Percentiles rank a stretch among this genome's conserved stretches.
Evolutionary conservation across 2,797 vertebrate species (phyloP).

Genomic region (Gambusia yucatana): DNA sequence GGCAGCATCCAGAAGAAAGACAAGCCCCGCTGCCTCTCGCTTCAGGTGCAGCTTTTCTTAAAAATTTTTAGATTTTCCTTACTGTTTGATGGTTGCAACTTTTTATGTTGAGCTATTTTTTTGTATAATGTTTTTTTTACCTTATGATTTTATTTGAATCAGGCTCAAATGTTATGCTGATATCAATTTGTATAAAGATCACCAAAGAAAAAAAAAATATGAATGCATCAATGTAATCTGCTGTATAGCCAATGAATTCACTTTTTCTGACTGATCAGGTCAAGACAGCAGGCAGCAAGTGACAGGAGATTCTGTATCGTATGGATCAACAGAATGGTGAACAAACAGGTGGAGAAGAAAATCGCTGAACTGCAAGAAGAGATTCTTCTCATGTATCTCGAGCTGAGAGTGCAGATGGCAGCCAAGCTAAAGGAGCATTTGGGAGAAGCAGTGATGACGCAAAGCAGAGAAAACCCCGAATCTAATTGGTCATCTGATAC

Average conservation of each 20-base stretch:
- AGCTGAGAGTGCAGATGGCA: conserved; percentile 12
- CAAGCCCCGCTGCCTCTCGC: rapidly evolving
- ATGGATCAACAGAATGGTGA: conserved; percentile 31
- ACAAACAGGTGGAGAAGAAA: conserved; percentile 29
- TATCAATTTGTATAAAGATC: neutral
- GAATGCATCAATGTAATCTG: neutral
- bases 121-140: neutral
- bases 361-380: conserved; percentile 12
- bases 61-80: neutral
- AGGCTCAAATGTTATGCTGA: no score
- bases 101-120: neutral
- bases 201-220: neutral
- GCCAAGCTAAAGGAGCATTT: neutral
- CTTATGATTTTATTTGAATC: neutral
- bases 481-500: neutral
- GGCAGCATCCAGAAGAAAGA: conserved; percentile 1
- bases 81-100: neutral
- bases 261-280: neutral
- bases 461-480: neutral
- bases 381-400: neutral
- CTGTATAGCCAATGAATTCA: neutral
- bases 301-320: conserved; percentile 3
- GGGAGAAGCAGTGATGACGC: neutral
- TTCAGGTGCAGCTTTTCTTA: conserved; percentile 26
- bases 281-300: conserved; percentile 2